Base-by-base conservation (phyloP, 2,797 vertebrate genomes). In the Ptychobarbus kaznakovi region DNA sequence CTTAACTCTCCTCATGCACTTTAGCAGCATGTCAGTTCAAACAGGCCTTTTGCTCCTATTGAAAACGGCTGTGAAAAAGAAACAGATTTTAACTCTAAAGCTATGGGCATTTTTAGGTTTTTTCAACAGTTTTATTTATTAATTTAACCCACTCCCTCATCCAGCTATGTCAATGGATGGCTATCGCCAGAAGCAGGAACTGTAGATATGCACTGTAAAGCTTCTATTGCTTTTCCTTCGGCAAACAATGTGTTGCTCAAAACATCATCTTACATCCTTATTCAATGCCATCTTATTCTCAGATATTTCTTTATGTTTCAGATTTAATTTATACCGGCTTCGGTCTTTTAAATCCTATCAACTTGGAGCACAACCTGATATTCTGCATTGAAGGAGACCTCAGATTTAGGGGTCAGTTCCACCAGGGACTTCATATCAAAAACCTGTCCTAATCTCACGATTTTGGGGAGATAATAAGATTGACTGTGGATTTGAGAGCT, bases 1-100 rank as follows among this genome's bases (percentile, higher is more conserved):
- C 92, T 94, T 92, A 95, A 95, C 95, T 95, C 94, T 95, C 93
- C 93, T 95, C 93, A 94, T 95, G 93, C 92, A 94, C 92, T 92
- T 92, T 89, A 91, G 92, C 92, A 92, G 92, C 89, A 92, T 94
- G 94, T 95, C 93, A 91, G 92, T 92, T 94, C 91, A 92, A 91
- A 92, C 92, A 91, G 93, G 92, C 93, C 91, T 91, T 91, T 91
- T 89, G 90, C 92, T 93, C 87, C 90, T 92, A 86, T 90, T 79
- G 61, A 93, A 89, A 93, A 91, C 65, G 61, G 81, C 83, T 84
- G 85, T 88, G 87, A 79, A 70, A 44, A 86, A 79, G 35, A 75
- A 82, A 85, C 86, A 87, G 42, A 44, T 82, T 80, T 85, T 20
- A 90, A 77, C 74, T 72, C 65, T 22, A 32, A n/a, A 51, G 56